Conservation (phyloP, 2,113 vertebrate species). For the Tragelaphus buxtoni region DNA sequence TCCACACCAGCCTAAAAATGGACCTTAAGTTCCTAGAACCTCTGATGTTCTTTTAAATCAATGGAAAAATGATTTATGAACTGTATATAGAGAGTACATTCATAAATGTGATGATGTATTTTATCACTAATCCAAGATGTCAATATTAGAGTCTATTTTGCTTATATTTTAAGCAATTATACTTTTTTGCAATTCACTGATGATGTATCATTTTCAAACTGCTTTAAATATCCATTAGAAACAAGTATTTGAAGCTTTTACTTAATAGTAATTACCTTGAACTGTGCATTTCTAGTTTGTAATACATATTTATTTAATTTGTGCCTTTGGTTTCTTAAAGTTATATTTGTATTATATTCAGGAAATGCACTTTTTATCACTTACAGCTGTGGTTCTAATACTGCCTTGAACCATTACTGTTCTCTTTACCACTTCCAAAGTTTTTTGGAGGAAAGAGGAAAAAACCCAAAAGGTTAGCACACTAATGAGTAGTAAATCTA, state of each 20-base stretch:
- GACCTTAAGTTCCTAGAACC: constrained; percentile 77
- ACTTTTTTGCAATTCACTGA: constrained; percentile 79
- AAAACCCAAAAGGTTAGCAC: constrained; percentile 58
- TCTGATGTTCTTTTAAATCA: constrained; percentile 81
- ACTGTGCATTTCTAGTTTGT: constrained; percentile 85
- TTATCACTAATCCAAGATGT: constrained; percentile 82
- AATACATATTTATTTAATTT: constrained; percentile 86
- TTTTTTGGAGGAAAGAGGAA: constrained; percentile 69
- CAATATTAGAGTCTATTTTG: constrained; percentile 82
- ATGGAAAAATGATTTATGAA: constrained; percentile 76
- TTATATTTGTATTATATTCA: constrained; percentile 85
- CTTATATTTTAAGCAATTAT: constrained; percentile 82
- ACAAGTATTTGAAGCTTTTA: constrained; percentile 78
- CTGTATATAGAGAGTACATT: constrained; percentile 81
- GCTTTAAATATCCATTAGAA: constrained; percentile 82
- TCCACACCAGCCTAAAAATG: constrained; percentile 82
- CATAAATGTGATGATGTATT: constrained; percentile 81
- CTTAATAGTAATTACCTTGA: constrained; percentile 79
- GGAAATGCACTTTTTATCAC: constrained; percentile 85
- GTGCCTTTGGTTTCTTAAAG: constrained; percentile 85
- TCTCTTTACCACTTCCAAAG: constrained; percentile 80
- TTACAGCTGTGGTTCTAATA: constrained; percentile 80
- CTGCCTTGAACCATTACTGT: constrained; percentile 82
- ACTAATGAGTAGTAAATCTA: constrained; percentile 64
- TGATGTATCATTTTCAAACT: constrained; percentile 79